A percentile compares a stretch with the other conserved stretches of the same genome.
Evolutionary conservation across 1,140 invertebrate species (phyloP).

Genomic region (Heterodera schachtii): DNA sequence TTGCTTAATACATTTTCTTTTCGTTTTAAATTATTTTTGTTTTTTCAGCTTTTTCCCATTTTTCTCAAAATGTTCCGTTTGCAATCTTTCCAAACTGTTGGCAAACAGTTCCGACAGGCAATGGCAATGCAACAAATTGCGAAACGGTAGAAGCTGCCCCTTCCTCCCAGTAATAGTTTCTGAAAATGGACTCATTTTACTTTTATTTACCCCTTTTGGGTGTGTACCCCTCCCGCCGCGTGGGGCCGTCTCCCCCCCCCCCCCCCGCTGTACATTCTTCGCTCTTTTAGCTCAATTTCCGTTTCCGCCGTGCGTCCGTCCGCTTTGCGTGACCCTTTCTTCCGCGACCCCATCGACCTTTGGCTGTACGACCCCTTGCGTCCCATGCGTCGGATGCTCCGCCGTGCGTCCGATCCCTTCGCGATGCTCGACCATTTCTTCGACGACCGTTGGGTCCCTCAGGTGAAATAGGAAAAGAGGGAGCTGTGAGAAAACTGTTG

Average conservation of each 20-base stretch:
- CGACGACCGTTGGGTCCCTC: not conserved
- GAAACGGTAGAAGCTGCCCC: not conserved
- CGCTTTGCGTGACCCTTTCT: not conserved
- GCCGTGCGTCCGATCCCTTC: not conserved
- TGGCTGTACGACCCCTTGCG: slow-evolving; percentile 8
- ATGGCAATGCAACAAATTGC: not conserved
- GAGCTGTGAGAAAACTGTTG: not conserved
- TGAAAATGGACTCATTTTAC: too few relatives aligned
- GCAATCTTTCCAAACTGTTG: not conserved
- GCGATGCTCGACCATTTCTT: slow-evolving; percentile 6
- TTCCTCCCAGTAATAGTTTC: too few relatives aligned
- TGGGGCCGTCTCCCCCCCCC: too few relatives aligned
- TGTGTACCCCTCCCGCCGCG: too few relatives aligned
- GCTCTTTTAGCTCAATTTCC: slow-evolving; percentile 8
- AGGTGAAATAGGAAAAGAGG: not conserved
- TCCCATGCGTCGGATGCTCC: not conserved
- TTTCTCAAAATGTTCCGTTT: not conserved
- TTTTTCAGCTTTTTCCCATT: too few relatives aligned
- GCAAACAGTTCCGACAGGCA: not conserved
- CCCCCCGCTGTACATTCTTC: too few relatives aligned
- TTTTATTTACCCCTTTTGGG: too few relatives aligned
- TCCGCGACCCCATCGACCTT: not conserved
- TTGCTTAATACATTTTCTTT: too few relatives aligned
- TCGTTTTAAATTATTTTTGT: too few relatives aligned
- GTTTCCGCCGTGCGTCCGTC: not conserved